These are phyloP conservation scores for Tetraneura akinire DNA, from an alignment of 1,140 invertebrate genomes.

Conservation along the genomic window DNA sequence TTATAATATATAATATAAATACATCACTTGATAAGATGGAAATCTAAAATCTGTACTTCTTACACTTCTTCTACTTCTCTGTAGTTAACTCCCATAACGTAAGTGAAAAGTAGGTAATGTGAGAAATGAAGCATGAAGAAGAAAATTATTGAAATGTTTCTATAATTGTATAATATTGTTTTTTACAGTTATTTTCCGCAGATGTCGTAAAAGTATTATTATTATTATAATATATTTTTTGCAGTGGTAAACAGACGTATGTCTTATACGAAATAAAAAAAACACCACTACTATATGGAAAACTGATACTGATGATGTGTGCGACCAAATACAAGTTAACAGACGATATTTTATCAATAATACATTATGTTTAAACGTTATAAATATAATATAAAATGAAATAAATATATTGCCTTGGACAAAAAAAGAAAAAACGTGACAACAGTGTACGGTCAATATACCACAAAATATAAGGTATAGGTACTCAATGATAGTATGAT, in stretches of 20 bases:
- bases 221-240: slow-evolving; percentile 16
- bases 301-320: neutral
- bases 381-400: too few relatives aligned
- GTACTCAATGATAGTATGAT: too few relatives aligned
- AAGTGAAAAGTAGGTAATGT: neutral
- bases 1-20: too few relatives aligned
- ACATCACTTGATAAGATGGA: neutral
- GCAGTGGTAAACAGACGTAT: slow-evolving; percentile 3
- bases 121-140: neutral
- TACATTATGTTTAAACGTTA: neutral
- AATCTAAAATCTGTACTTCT: neutral
- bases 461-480: too few relatives aligned
- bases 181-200: too few relatives aligned
- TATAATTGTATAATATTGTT: neutral
- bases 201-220: neutral
- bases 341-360: neutral
- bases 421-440: too few relatives aligned
- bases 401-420: too few relatives aligned
- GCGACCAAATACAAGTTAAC: neutral
- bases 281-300: neutral
- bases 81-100: too few relatives aligned
- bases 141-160: neutral
- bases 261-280: neutral
- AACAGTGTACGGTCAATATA: too few relatives aligned
- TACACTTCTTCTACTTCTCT: too few relatives aligned